Conservation (phyloP, 2,113 vertebrate species). For the Elgaria multicarinata region DNA sequence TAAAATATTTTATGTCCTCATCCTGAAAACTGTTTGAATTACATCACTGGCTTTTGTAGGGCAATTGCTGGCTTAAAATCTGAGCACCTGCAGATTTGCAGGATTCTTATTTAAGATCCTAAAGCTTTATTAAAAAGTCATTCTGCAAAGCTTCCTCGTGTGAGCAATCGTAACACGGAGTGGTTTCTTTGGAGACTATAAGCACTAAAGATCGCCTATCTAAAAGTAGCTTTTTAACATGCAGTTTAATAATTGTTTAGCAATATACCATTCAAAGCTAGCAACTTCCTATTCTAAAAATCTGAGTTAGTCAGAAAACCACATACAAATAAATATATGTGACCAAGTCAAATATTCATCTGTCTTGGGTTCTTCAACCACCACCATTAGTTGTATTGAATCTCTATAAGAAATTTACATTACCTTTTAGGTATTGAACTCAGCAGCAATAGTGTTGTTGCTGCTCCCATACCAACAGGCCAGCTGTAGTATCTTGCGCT, state of each 20-base stretch:
- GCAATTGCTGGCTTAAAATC: constrained; percentile 23
- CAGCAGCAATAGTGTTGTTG: neutral
- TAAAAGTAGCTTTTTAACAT: neutral
- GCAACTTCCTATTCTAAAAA: neutral
- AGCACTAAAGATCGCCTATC: neutral
- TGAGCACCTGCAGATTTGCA: constrained; percentile 28
- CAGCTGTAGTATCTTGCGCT: neutral
- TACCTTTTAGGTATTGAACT: neutral
- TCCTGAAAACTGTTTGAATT: neutral
- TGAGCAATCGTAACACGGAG: constrained; percentile 13
- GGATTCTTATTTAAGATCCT: constrained; percentile 34
- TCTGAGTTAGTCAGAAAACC: neutral
- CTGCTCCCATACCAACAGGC: neutral
- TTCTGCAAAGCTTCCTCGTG: constrained; percentile 31
- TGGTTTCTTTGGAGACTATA: constrained; percentile 43
- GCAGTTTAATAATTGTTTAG: neutral
- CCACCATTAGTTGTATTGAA: constrained; percentile 2
- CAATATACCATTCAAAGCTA: neutral
- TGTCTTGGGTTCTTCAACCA: neutral
- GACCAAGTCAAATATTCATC: neutral
- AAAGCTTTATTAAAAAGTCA: constrained; percentile 51
- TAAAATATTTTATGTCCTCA: constrained; percentile 15
- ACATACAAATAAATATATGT: neutral
- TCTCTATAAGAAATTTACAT: neutral
- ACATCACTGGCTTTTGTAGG: constrained; percentile 3